Evolutionary conservation across 2,888 invertebrate genomes (phyloP).

Genomic region (Mystacides longicornis): DNA sequence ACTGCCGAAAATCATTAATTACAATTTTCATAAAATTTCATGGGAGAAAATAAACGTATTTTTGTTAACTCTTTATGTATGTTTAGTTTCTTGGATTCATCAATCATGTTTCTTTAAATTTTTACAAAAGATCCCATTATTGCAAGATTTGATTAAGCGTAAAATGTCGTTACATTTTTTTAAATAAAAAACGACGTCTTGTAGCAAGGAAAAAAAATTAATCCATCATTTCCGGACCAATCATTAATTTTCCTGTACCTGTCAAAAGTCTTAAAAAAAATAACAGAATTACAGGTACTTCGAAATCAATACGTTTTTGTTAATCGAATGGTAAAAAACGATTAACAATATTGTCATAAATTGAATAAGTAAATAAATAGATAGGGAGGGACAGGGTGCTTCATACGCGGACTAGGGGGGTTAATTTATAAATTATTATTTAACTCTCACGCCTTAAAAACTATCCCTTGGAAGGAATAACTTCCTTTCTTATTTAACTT

Average conservation of each 20-base stretch:
- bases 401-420: no score
- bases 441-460: no score
- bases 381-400: no score
- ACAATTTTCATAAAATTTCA: not conserved
- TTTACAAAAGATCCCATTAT: not conserved
- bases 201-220: constrained; percentile 4
- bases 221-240: constrained; percentile 2
- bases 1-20: not conserved
- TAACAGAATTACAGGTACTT: not conserved
- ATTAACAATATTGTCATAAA: no score
- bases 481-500: no score
- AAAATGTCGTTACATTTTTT: constrained; percentile 20
- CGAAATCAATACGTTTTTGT: constrained; percentile 3
- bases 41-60: not conserved
- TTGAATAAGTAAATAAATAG: no score
- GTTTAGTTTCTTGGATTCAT: no score
- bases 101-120: no score
- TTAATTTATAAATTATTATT: no score
- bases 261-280: constrained; percentile 5
- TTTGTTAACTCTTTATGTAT: not conserved
- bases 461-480: no score
- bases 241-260: constrained; percentile 16
- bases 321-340: constrained; percentile 18
- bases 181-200: constrained; percentile 13
- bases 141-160: constrained; percentile 15